These are phyloP conservation scores for Trachelus stipa DNA, from an alignment of 2,888 invertebrate species.

Conservation along the genomic window DNA sequence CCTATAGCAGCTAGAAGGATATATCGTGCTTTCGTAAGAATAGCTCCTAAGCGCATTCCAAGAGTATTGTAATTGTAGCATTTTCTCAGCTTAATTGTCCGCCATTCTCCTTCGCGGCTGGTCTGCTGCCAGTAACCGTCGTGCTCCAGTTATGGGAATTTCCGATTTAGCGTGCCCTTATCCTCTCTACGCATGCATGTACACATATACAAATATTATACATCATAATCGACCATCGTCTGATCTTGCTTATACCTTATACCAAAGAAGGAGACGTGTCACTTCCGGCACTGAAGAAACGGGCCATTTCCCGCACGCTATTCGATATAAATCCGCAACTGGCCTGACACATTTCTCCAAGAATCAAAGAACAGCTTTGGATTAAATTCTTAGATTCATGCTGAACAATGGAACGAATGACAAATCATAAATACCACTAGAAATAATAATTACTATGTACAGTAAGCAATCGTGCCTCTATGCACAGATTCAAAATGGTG, in stretches of 20 bases:
- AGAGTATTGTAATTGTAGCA: constrained; percentile 53
- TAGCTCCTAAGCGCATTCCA: constrained; percentile 54
- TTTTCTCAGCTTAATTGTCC: constrained; percentile 51
- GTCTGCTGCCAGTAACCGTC: constrained; percentile 9
- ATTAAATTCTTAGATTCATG: background rate
- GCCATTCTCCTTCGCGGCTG: constrained; percentile 31
- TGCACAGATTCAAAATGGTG: background rate
- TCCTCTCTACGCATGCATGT: background rate
- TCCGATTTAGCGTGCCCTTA: constrained; percentile 8
- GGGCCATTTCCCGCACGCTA: background rate
- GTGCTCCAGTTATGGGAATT: constrained; percentile 12
- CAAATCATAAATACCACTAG: background rate
- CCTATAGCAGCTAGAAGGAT: background rate
- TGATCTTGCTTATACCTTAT: background rate
- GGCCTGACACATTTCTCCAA: background rate
- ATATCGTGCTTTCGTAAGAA: constrained; percentile 11
- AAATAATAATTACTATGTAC: background rate
- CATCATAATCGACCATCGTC: background rate
- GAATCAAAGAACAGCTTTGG: background rate
- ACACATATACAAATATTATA: background rate
- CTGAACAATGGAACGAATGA: background rate
- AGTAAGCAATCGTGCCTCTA: background rate
- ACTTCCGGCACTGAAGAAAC: background rate
- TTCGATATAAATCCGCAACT: background rate
- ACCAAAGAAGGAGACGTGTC: background rate